A percentile compares a stretch with the other conserved stretches of the same genome.
phyloP scores from a whole-genome alignment of 1,140 invertebrate species.

The Penaeus japonicus region DNA sequence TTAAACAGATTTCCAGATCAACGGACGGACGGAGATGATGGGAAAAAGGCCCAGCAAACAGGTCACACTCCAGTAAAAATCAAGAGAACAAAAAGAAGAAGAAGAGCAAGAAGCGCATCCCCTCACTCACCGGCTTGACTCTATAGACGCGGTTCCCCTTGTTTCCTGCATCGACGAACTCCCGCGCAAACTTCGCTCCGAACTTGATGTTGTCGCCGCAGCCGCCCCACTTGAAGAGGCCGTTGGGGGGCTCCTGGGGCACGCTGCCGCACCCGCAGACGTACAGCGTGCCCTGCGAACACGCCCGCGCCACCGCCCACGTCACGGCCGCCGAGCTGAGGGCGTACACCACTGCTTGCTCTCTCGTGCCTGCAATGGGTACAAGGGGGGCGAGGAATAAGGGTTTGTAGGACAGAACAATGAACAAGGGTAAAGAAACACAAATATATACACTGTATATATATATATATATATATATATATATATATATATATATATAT shows the following conservation, averaged over 20 bases:
- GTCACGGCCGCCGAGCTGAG: constrained; percentile 77
- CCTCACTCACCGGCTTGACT: neutral
- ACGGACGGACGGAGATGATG: no score
- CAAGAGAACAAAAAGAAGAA: no score
- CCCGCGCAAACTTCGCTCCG: constrained; percentile 67
- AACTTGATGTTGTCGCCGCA: constrained; percentile 75
- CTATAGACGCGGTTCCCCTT: neutral
- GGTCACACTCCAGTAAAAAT: no score
- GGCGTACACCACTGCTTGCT: constrained; percentile 82
- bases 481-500: neutral
- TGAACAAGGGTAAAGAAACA: neutral
- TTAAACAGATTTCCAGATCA: no score
- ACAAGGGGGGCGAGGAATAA: neutral
- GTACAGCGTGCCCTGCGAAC: constrained; percentile 73
- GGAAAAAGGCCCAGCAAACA: no score
- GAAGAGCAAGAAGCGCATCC: no score
- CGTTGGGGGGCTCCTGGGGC: constrained; percentile 68
- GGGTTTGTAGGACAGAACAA: neutral
- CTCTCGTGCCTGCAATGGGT: constrained; percentile 73
- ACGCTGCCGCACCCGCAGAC: constrained; percentile 74
- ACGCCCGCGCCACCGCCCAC: constrained; percentile 77
- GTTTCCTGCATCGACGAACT: constrained; percentile 44
- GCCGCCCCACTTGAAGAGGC: constrained; percentile 76
- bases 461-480: neutral
- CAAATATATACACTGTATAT: neutral